Evolutionary conservation across 2,888 invertebrate genomes (phyloP), one percentile per base, ranked within the genome.

Genomic region (Meteorus cinctellus): DNA sequence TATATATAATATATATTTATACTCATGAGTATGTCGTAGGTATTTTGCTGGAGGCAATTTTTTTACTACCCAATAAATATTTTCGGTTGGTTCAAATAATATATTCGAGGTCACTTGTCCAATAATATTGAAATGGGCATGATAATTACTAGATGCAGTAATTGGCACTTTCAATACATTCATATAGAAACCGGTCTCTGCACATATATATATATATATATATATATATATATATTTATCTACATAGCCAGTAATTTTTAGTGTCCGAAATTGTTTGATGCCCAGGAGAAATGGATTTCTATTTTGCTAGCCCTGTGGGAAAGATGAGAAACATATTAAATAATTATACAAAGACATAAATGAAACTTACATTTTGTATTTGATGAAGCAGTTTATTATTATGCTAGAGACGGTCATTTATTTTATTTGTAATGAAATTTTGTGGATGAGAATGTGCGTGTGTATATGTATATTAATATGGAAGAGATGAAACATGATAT

Each of bases 401-500:
- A 1, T 27, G 5, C 27, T 29, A 27, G 14, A 41, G 8, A 14
- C 16, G 63, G 14, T 29, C 8, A 4, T 10, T 31, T 14, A 63
- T n/a, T 63, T 63, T 14, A 34, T 63, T 63, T 31, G 4, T 63
- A 12, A 14, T 29, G 31, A 14, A 27, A 29, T 62, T 62, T 62
- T 24, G 19, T 8, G 12, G 60, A 24, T 14, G 27, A 29, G 29
- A 24, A 31, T n/a, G 16, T 24, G 4, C 24, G 45, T 27, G 19
- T 59, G 36, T 65, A 19, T 48, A 36, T 48, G 27, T 67, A 66
- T 34, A 66, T 66, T 34, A 31, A 5, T 29, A 41, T n/a, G 4
- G 36, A 4, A 27, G 60, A 60, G 59, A 66, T 67, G 73, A 70
- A 68, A 55, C 24, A 41, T 60, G 59, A 60, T 67, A 36, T 36